These are phyloP conservation scores for Penaeus vannamei DNA, from an alignment of 1,140 invertebrate genomes.

Conservation along the genomic window DNA sequence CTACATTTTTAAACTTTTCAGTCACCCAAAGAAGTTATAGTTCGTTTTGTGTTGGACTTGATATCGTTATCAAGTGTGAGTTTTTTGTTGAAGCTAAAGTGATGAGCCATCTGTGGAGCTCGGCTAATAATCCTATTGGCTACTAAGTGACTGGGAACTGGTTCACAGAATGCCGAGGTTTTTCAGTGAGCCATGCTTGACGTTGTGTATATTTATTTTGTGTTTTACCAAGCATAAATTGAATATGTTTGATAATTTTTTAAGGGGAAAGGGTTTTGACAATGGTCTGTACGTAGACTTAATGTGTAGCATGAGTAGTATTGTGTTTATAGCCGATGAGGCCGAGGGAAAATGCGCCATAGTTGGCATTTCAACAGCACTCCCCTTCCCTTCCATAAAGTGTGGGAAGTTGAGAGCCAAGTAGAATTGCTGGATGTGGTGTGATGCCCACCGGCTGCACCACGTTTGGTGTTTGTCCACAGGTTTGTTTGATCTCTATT, in stretches of 20 bases:
- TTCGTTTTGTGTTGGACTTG: constrained; percentile 65
- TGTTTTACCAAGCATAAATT: constrained; percentile 61
- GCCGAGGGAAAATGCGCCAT: constrained; percentile 46
- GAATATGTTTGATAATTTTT: constrained; percentile 56
- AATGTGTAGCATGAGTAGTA: constrained; percentile 64
- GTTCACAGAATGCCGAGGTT: neutral
- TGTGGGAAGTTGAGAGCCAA: constrained; percentile 19
- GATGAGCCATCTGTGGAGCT: constrained; percentile 45
- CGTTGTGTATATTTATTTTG: constrained; percentile 63
- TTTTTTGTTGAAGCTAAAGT: constrained; percentile 54
- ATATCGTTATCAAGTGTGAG: constrained; percentile 59
- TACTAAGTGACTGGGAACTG: constrained; percentile 37
- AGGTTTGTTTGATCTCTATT: constrained; percentile 67
- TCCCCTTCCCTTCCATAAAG: constrained; percentile 2
- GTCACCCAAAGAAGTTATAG: constrained; percentile 62
- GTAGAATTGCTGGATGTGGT: neutral
- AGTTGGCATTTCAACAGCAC: neutral
- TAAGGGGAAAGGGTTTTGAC: constrained; percentile 62
- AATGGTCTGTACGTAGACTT: constrained; percentile 62
- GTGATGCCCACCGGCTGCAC: constrained; percentile 47
- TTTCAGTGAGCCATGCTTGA: constrained; percentile 40
- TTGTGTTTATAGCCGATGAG: constrained; percentile 61
- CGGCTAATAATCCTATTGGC: constrained; percentile 39
- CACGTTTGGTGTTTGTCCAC: constrained; percentile 63
- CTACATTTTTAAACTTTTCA: constrained; percentile 62